Percentiles rank a stretch among this genome's conserved stretches.
These are phyloP conservation scores for Galleria mellonella DNA, from an alignment of 1,140 invertebrate genomes.

Conservation along the genomic window DNA sequence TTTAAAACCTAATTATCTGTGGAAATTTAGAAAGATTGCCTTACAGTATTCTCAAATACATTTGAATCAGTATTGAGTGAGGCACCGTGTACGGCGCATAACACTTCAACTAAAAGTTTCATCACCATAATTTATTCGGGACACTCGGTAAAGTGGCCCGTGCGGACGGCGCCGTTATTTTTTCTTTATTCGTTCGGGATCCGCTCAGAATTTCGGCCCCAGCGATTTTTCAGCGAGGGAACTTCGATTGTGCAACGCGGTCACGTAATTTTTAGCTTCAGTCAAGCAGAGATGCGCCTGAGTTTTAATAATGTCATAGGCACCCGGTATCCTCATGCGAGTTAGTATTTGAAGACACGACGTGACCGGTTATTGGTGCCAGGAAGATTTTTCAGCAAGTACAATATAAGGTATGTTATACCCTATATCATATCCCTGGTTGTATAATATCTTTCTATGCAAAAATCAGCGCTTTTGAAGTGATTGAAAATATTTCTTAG, in stretches of 20 bases:
- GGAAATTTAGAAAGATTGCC: too few relatives aligned
- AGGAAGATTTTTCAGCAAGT: neutral
- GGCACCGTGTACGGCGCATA: conserved; percentile 18
- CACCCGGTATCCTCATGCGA: conserved; percentile 20
- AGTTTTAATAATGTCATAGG: conserved; percentile 62
- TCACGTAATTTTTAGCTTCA: conserved; percentile 65
- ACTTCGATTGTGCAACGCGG: conserved; percentile 46
- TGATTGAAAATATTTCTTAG: too few relatives aligned
- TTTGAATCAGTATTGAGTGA: conserved; percentile 6
- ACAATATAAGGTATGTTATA: too few relatives aligned
- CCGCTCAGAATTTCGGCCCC: conserved; percentile 33
- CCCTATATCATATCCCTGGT: too few relatives aligned
- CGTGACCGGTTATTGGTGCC: conserved; percentile 17
- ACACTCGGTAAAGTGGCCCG: conserved; percentile 34
- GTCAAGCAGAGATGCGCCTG: conserved; percentile 49
- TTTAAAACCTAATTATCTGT: too few relatives aligned
- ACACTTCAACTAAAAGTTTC: conserved; percentile 44
- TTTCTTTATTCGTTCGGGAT: conserved; percentile 47
- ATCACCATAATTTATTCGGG: conserved; percentile 60
- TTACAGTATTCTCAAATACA: conserved; percentile 1
- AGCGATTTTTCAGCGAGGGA: conserved; percentile 42
- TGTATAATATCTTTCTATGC: too few relatives aligned
- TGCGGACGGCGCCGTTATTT: conserved; percentile 39
- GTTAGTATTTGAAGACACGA: conserved; percentile 12
- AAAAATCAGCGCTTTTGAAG: too few relatives aligned